Evolutionary conservation across 2,888 invertebrate species (phyloP).

Genomic region (Coecobrya sp.): DNA sequence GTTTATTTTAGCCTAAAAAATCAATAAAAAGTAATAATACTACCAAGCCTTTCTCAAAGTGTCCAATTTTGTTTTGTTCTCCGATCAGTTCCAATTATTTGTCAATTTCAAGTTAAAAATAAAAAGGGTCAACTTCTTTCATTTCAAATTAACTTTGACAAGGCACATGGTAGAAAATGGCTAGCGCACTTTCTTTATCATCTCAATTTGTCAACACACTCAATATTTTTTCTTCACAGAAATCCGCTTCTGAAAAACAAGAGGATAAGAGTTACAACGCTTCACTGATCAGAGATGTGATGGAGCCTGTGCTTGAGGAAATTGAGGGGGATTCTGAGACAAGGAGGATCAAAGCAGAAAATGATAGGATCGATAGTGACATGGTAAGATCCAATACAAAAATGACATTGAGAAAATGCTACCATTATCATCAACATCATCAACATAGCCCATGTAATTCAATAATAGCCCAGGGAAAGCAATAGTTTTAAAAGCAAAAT

Average conservation of each 20-base stretch:
- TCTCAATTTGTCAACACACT: not conserved
- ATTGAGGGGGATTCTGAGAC: slow-evolving; percentile 90
- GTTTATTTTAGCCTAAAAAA: no score
- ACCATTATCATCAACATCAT: not conserved
- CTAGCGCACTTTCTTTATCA: not conserved
- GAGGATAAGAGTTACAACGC: slow-evolving; percentile 90
- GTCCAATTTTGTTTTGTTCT: not conserved
- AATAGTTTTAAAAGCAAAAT: slow-evolving; percentile 37
- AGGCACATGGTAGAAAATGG: not conserved
- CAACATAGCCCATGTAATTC: no score
- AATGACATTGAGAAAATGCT: not conserved
- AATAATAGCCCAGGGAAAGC: slow-evolving; percentile 22
- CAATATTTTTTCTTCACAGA: slow-evolving; percentile 23
- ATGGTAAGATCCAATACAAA: slow-evolving; percentile 82
- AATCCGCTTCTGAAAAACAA: slow-evolving; percentile 63
- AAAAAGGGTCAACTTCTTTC: slow-evolving; percentile 15
- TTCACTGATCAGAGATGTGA: slow-evolving; percentile 90
- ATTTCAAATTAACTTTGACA: not conserved
- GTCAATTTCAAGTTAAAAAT: not conserved
- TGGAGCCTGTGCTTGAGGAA: slow-evolving; percentile 91
- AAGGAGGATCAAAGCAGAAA: slow-evolving; percentile 89
- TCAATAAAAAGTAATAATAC: no score
- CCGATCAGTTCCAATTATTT: not conserved
- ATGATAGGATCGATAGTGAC: slow-evolving; percentile 89
- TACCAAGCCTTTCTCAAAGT: no score